Evolutionary conservation across 2,113 vertebrate genomes (phyloP), one percentile per base, ranked within the genome.

Genomic region (Poeciliopsis prolifica): DNA sequence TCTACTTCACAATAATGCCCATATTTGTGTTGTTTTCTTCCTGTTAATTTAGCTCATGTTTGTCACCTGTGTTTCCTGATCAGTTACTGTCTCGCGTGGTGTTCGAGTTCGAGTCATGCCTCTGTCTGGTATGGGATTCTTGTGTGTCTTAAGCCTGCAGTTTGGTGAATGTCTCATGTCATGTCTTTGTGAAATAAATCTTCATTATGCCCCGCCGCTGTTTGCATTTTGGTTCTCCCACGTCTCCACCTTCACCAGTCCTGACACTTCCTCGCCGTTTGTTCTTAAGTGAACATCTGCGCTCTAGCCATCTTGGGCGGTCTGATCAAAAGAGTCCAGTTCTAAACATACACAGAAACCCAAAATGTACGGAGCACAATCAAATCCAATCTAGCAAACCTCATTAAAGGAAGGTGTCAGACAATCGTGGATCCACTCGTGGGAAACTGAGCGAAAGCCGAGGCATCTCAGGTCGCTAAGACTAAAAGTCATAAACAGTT

Each of bases 321-420:
- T 85, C 85, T 14, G 68, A 42, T 83, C 65, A 65, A 72, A 81
- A 75, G 62, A 26, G 42, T 29, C n/a, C 26, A 4, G 30, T 12
- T 80, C 74, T 73, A 89, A 88, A 88, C 76, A 84, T 77, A 77
- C 65, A 88, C 26, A 70, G 70, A 64, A 86, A 86, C 35, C 37
- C 70, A 85, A 76, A 70, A 82, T 72, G 70, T 37, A 70, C 70
- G 66, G 24, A 29, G 68, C 51, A 71, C 79, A 82, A 85, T 68
- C 70, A 48, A 76, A 82, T 81, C 69, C 68, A 76, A 85, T 83
- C 75, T 67, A 77, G 76, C 26, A 62, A 54, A 82, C 86, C 87
- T 78, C 86, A 78, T 85, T 71, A 72, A 51, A 75, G 29, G 62
- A 66, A 6, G 78, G 86, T 51, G 48, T 77, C 86, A 77, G 54